Conservation (phyloP, 2,797 vertebrate species). For the Rhinella marina region DNA sequence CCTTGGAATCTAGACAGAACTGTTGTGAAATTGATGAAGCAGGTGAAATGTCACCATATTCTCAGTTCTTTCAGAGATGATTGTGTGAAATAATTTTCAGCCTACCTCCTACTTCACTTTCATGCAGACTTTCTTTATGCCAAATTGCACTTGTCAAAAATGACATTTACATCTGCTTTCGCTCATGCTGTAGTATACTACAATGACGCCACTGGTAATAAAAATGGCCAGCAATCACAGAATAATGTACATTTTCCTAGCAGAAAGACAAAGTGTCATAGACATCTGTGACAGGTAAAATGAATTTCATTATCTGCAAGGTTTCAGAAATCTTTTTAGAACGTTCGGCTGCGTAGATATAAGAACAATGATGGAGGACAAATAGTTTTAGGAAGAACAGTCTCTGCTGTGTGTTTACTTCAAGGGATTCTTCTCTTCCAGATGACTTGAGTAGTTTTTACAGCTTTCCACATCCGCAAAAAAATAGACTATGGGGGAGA, state of each 20-base stretch:
- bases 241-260: conserved; percentile 40
- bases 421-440: neutral
- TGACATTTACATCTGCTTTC: conserved; percentile 53
- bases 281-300: conserved; percentile 44
- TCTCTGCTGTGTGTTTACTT: neutral
- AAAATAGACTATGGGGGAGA: too few species aligned
- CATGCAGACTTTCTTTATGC: neutral
- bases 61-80: neutral
- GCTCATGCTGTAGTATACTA: conserved; percentile 7
- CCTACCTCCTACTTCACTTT: neutral
- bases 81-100: neutral
- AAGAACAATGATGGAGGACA: conserved; percentile 11
- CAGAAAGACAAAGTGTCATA: conserved; percentile 36
- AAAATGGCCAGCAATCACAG: conserved; percentile 44
- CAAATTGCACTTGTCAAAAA: conserved; percentile 49
- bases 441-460: neutral
- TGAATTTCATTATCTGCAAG: conserved; percentile 41
- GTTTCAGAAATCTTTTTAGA: conserved; percentile 33
- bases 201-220: conserved; percentile 32
- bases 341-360: neutral
- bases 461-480: too few species aligned
- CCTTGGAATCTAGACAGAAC: neutral
- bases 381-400: neutral
- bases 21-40: neutral
- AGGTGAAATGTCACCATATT: neutral